Evolutionary conservation across 2,888 invertebrate genomes (phyloP).

Genomic region (Drosophila greeni): DNA sequence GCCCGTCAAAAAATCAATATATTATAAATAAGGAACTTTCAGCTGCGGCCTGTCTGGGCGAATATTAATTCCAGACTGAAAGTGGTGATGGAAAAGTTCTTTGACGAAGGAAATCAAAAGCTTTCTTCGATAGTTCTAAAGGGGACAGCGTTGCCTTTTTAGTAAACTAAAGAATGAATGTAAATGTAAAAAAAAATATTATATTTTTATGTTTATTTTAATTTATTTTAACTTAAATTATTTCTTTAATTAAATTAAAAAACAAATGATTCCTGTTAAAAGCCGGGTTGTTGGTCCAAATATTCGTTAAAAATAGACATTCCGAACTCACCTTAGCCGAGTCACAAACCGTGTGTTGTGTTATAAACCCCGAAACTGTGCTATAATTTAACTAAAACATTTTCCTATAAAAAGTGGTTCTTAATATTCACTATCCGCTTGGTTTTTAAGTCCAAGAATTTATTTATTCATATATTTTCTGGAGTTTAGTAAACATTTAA

Average conservation of each 20-base stretch:
- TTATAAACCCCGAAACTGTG: not conserved
- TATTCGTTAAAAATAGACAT: not conserved
- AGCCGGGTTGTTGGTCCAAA: not conserved
- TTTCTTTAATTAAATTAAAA: too few relatives aligned
- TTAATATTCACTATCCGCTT: too few relatives aligned
- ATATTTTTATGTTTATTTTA: not conserved
- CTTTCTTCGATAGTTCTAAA: conserved; percentile 16
- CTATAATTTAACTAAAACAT: not conserved
- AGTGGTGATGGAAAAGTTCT: conserved; percentile 9
- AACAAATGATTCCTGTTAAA: not conserved
- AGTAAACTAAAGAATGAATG: too few relatives aligned
- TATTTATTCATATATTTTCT: too few relatives aligned
- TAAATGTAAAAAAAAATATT: not conserved
- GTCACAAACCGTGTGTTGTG: not conserved
- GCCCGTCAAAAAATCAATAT: conserved; percentile 22
- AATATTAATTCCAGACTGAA: conserved; percentile 24
- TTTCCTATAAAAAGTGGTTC: not conserved
- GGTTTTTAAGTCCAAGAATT: too few relatives aligned
- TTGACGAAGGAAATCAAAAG: conserved; percentile 8
- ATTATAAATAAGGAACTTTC: not conserved
- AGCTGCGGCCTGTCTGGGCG: conserved; percentile 4
- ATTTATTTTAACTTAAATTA: not conserved
- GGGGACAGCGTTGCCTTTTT: not conserved
- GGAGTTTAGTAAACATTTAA: too few relatives aligned
- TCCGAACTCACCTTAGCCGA: not conserved